Evolutionary conservation across 2,888 invertebrate genomes (phyloP).

Genomic region (Oxyteleia sp.): DNA sequence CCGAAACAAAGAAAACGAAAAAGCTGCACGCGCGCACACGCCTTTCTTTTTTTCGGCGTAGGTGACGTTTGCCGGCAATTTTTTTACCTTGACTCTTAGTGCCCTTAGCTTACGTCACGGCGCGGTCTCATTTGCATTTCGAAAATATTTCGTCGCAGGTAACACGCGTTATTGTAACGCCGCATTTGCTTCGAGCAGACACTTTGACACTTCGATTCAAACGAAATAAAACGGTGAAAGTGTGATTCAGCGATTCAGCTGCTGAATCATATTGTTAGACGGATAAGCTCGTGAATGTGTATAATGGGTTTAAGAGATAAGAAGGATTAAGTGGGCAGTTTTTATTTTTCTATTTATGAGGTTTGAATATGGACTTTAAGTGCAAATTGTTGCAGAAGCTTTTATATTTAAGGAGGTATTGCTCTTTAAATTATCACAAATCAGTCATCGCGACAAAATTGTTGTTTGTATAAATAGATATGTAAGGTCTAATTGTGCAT

Average conservation of each 20-base stretch:
- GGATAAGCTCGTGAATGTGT: neutral
- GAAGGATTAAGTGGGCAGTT: too few species aligned
- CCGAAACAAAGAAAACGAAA: slow-evolving; percentile 34
- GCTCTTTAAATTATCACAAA: too few species aligned
- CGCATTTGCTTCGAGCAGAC: neutral
- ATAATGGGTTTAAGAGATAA: too few species aligned
- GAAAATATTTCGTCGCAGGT: slow-evolving; percentile 21
- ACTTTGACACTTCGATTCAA: slow-evolving; percentile 17
- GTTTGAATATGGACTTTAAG: too few species aligned
- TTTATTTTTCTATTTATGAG: too few species aligned
- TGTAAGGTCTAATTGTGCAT: too few species aligned
- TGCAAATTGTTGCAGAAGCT: too few species aligned
- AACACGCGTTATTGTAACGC: slow-evolving; percentile 15
- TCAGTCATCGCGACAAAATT: too few species aligned
- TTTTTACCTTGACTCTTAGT: slow-evolving; percentile 55
- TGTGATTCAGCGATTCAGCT: neutral
- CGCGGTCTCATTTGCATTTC: slow-evolving; percentile 44
- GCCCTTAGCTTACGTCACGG: slow-evolving; percentile 48
- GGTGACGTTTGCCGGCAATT: slow-evolving; percentile 39
- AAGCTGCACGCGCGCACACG: neutral
- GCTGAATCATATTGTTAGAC: slow-evolving; percentile 5
- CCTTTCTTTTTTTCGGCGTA: slow-evolving; percentile 49
- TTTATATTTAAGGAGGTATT: too few species aligned
- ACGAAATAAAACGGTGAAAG: slow-evolving; percentile 21
- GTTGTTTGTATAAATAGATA: too few species aligned